Evolutionary conservation across 2,888 invertebrate species (phyloP).

Genomic region (Agriopis marginaria): DNA sequence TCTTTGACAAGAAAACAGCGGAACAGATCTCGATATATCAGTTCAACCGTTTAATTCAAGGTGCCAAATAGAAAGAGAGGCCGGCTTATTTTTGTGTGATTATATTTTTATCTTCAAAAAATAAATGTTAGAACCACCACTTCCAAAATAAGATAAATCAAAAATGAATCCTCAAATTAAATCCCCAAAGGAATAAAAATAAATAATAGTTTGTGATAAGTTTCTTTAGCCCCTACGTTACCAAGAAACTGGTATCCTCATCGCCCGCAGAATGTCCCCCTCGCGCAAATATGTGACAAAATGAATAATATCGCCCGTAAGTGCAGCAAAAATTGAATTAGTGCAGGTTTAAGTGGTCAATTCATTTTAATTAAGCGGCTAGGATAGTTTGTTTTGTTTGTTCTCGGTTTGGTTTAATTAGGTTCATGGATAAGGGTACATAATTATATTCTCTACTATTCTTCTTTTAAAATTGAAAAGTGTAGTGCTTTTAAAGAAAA

Average conservation of each 20-base stretch:
- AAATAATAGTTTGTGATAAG: constrained; percentile 73
- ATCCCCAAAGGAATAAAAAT: constrained; percentile 71
- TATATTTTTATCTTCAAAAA: neutral
- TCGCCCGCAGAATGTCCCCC: constrained; percentile 69
- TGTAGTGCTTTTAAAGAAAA: no score
- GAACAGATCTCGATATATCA: no score
- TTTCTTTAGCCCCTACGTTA: constrained; percentile 58
- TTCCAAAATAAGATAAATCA: constrained; percentile 3
- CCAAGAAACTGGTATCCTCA: neutral
- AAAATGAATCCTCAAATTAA: constrained; percentile 55
- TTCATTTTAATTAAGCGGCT: constrained; percentile 18
- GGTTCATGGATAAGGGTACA: neutral
- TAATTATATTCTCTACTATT: neutral
- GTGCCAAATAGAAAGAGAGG: no score
- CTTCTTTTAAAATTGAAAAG: no score
- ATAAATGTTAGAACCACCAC: neutral
- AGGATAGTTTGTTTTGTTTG: neutral
- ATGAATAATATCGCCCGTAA: constrained; percentile 59
- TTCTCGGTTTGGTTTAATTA: neutral
- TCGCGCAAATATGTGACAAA: constrained; percentile 61
- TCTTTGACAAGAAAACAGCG: no score
- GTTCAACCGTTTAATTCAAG: no score
- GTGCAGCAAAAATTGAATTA: constrained; percentile 64
- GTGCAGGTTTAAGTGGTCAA: constrained; percentile 40
- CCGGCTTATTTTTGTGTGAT: no score